These are phyloP conservation scores for Epizoanthus stellaris DNA, from an alignment of 92 coral and sea anemone species.

Conservation along the genomic window DNA sequence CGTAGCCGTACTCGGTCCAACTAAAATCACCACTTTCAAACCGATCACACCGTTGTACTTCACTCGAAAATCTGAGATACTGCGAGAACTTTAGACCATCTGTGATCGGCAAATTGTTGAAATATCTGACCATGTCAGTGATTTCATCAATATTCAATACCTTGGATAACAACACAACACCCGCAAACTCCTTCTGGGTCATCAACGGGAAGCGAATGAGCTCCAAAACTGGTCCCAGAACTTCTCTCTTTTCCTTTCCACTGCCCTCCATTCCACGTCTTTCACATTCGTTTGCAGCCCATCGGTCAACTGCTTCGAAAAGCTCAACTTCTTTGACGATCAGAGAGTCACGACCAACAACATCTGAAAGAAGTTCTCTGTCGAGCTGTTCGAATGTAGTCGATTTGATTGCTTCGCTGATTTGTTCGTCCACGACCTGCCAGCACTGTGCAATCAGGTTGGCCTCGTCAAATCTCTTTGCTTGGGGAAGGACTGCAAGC, in stretches of 20 bases:
- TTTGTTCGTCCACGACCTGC: background rate
- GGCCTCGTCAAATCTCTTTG: background rate
- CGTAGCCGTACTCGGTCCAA: no score
- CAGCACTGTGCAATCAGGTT: background rate
- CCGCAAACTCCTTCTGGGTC: background rate
- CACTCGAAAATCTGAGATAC: background rate
- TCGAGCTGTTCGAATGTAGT: background rate
- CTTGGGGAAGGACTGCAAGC: background rate
- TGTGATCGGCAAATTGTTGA: background rate
- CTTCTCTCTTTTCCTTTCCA: background rate
- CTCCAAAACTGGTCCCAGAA: background rate
- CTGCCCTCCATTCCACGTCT: background rate
- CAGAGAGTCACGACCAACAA: background rate
- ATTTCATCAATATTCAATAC: background rate
- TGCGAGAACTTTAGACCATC: background rate
- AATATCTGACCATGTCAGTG: background rate
- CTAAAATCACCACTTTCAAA: background rate
- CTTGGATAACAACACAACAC: background rate
- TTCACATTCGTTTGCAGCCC: background rate
- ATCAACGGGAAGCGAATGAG: constrained; percentile 1
- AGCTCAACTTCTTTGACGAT: background rate
- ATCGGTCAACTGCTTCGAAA: background rate
- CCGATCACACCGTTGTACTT: constrained; percentile 11
- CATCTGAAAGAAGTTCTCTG: background rate
- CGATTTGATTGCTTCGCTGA: background rate